Conservation (phyloP, 2,113 vertebrate species). For the Nesoenas mayeri region DNA sequence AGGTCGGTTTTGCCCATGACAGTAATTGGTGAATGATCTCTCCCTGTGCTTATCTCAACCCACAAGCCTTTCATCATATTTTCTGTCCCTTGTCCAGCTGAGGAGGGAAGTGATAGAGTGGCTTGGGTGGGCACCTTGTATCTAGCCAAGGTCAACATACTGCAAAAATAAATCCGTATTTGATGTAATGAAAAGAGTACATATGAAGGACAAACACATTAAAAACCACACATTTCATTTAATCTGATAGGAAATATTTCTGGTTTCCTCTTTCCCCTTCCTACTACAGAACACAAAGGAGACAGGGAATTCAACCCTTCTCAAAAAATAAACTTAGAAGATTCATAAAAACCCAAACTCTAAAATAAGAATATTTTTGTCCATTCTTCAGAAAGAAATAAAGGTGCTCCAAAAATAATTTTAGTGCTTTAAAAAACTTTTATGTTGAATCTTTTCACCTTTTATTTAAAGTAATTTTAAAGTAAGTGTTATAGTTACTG, state of each 20-base stretch:
- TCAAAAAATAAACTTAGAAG: not conserved
- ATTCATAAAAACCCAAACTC: not conserved
- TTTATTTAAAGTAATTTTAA: not conserved
- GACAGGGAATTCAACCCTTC: not conserved
- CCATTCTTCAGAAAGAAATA: not conserved
- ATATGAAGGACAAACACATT: not conserved
- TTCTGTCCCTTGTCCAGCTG: not conserved
- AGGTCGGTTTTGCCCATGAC: not conserved
- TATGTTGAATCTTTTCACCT: not conserved
- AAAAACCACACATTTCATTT: not conserved
- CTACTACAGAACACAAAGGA: not conserved
- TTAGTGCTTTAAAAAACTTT: not conserved
- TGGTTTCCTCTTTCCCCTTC: not conserved
- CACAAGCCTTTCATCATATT: accelerated
- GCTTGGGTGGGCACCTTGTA: not conserved
- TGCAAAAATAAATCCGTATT: not conserved
- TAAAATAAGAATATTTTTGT: not conserved
- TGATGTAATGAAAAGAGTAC: not conserved
- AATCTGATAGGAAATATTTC: not conserved
- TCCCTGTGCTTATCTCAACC: not conserved
- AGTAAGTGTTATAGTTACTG: not conserved
- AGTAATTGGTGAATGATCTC: not conserved
- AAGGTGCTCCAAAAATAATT: not conserved
- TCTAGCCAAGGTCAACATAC: not conserved
- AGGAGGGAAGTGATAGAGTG: accelerated